These are phyloP conservation scores for Brachionus koreanus DNA, from an alignment of 1,140 invertebrate species.

Conservation along the genomic window DNA sequence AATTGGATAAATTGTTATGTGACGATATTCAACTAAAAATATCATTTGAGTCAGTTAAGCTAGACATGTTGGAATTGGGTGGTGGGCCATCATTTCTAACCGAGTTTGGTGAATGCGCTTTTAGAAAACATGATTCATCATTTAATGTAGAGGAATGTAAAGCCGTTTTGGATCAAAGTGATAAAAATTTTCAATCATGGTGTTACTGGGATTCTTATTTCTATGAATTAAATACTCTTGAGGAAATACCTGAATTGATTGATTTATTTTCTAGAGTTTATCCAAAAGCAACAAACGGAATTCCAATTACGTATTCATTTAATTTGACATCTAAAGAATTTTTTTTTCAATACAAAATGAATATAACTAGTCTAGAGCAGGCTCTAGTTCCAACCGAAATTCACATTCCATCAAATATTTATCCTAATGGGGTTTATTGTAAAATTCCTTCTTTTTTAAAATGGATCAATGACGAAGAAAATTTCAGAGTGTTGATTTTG, in stretches of 20 bases:
- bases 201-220: conserved; percentile 50
- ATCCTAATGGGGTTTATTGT: conserved; percentile 47
- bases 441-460: neutral
- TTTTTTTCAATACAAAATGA: conserved; percentile 22
- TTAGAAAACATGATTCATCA: conserved; percentile 30
- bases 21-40: conserved; percentile 46
- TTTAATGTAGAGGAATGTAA: conserved; percentile 47
- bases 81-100: conserved; percentile 48
- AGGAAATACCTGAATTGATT: conserved; percentile 38
- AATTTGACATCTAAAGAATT: conserved; percentile 45
- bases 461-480: conserved; percentile 45
- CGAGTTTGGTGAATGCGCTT: conserved; percentile 49
- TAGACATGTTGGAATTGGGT: conserved; percentile 3
- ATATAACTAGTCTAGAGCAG: neutral
- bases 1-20: conserved; percentile 46
- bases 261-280: conserved; percentile 47
- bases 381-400: conserved; percentile 46
- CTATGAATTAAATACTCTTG: conserved; percentile 44
- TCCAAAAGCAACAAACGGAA: conserved; percentile 47
- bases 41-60: conserved; percentile 39
- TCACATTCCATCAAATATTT: conserved; percentile 47
- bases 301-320: conserved; percentile 44
- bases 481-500: neutral
- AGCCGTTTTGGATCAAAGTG: conserved; percentile 46
- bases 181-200: conserved; percentile 48